Conservation (phyloP, 2,113 vertebrate species). For the Chaetura pelagica region DNA sequence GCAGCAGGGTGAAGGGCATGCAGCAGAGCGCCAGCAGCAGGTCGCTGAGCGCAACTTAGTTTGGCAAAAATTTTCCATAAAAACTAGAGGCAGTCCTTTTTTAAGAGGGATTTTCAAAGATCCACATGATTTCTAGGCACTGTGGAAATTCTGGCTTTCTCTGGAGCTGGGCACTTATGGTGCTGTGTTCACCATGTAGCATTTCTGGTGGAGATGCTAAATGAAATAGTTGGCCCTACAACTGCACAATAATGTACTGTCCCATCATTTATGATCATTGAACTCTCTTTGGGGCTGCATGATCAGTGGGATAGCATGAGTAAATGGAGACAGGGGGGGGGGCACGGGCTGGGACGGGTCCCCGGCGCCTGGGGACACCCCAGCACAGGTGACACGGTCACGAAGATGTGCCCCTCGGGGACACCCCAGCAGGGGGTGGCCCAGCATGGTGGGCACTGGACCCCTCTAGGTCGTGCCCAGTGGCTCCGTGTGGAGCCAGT, state of each 20-base stretch:
- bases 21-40: constrained; percentile 92
- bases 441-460: no score
- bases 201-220: neutral
- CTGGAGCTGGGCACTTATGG: neutral
- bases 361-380: no score
- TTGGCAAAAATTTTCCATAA: constrained; percentile 17
- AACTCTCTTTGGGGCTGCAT: neutral
- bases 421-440: no score
- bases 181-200: neutral
- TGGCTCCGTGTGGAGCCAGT: no score
- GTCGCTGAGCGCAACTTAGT: constrained; percentile 82
- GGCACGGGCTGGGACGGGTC: constrained; percentile 73
- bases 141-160: neutral
- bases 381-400: no score
- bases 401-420: no score
- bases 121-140: neutral
- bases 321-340: constrained; percentile 75
- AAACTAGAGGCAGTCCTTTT: neutral
- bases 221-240: neutral
- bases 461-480: no score
- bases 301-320: neutral
- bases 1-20: constrained; percentile 96
- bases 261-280: neutral
- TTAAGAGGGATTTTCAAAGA: neutral
- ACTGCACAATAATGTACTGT: neutral